phyloP scores from a whole-genome alignment of 1,140 invertebrate species.

The Neotoxoptera formosana region DNA sequence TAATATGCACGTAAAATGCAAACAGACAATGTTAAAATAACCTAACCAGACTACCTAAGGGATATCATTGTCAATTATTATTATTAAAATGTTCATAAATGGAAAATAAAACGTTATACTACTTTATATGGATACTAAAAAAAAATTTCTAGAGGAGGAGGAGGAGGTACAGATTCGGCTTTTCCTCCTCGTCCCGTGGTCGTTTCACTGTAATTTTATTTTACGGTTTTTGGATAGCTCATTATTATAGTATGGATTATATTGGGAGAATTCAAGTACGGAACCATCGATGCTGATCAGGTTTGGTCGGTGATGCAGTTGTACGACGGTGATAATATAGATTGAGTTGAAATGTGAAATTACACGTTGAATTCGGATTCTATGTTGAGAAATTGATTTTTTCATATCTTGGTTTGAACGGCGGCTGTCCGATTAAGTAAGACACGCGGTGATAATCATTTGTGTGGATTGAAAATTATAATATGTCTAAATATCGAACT shows the following conservation, averaged over 20 bases:
- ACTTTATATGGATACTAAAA: not conserved
- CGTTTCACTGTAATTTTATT: not conserved
- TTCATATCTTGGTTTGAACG: not conserved
- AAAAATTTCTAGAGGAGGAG: too few species aligned
- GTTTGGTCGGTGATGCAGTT: not conserved
- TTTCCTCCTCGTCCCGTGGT: not conserved
- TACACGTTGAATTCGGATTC: not conserved
- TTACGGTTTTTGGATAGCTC: not conserved
- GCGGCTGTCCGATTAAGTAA: not conserved
- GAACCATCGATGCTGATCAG: not conserved
- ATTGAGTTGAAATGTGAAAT: not conserved
- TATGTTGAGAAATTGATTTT: not conserved
- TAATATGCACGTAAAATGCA: not conserved
- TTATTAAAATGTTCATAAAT: not conserved
- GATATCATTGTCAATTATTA: not conserved
- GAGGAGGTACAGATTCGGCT: not conserved
- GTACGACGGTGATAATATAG: not conserved
- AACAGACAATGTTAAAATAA: not conserved
- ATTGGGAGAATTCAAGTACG: not conserved
- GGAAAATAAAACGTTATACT: not conserved
- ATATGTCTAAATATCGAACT: not conserved
- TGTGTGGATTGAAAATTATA: rapidly evolving
- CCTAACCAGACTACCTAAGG: not conserved
- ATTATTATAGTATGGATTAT: not conserved
- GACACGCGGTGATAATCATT: not conserved